Evolutionary conservation across 2,888 invertebrate genomes (phyloP), one percentile per base, ranked within the genome.

Genomic region (Harpalus rufipes): DNA sequence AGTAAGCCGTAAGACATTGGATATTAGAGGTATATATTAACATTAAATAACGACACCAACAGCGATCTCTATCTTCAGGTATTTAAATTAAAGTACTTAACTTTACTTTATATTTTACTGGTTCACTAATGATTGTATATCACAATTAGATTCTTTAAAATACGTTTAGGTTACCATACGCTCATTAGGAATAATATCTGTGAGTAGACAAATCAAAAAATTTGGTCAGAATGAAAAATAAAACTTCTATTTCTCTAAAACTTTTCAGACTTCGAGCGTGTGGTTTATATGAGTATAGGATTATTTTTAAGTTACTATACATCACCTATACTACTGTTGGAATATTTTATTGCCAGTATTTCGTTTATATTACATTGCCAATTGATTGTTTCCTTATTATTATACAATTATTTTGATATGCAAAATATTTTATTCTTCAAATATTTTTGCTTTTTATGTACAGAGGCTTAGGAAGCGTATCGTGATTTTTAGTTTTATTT

Each of bases 61-160:
- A 74, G 72, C 72, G 72, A 74, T 18, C 41, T 41, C 41, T 74
- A 44, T 32, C 44, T 74, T 18, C n/a, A 68, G 25, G 4, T 68
- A 41, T 39, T 39, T 74, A 41, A 74, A 74, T 16, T 41, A 14
- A 5, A 41, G 6, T 68, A 68, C 16, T 74, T 74, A 74, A 14
- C 18, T 1, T 72, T 44, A 74, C 12, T 12, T 68, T 39, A 68
- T 68, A 68, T 74, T 44, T 74, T 74, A 18, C 21, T 74, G 72
- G 72, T 74, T 74, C 44, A 44, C 61, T 84, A 84, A 59, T 84
- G 84, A 84, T 84, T 84, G 84, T 84, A 84, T 78, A 84, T 84
- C 84, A 84, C 84, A 84, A 78, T 84, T 61, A 78, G 84, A 84
- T 84, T 78, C 44, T 84, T 65, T 25, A 68, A 32, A 78, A 21